phyloP scores from a whole-genome alignment of 1,140 invertebrate genomes.

The Oryctes rhinoceros region DNA sequence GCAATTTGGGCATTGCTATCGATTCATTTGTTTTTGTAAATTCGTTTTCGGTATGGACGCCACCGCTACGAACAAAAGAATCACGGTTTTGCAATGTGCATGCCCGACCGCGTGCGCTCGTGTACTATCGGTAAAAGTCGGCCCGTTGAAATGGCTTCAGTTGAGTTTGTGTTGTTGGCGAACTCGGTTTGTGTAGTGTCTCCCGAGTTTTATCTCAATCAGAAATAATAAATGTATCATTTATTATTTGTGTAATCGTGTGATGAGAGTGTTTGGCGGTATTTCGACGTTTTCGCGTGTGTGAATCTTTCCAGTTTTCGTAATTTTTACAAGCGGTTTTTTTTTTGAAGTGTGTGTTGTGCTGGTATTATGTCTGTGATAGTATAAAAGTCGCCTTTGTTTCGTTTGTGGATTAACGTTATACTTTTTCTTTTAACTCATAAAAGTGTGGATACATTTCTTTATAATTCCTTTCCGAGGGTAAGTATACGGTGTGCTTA shows the following conservation, averaged over 20 bases:
- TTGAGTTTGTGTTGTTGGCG: constrained; percentile 38
- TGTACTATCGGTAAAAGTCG: constrained; percentile 25
- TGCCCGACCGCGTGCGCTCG: not conserved
- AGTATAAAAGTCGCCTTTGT: constrained; percentile 35
- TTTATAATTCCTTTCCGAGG: not conserved
- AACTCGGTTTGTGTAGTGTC: constrained; percentile 26
- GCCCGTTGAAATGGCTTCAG: constrained; percentile 35
- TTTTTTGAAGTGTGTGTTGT: constrained; percentile 23
- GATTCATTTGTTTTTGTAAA: constrained; percentile 23
- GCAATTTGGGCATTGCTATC: not conserved
- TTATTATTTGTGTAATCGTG: constrained; percentile 22
- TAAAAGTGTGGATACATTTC: constrained; percentile 27
- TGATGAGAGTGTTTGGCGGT: constrained; percentile 6
- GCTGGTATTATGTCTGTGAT: constrained; percentile 20
- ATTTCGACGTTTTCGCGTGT: not conserved
- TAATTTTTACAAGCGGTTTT: not conserved
- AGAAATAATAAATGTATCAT: constrained; percentile 30
- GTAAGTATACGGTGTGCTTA: not conserved
- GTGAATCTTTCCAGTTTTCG: not conserved
- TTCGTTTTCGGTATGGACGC: constrained; percentile 23
- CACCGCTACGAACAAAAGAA: constrained; percentile 35
- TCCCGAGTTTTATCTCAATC: constrained; percentile 29
- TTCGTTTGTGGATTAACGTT: constrained; percentile 37
- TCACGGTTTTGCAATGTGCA: constrained; percentile 30
- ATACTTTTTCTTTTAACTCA: constrained; percentile 20